Evolutionary conservation across 2,888 invertebrate genomes (phyloP).

Genomic region (Ophion obscuratus): DNA sequence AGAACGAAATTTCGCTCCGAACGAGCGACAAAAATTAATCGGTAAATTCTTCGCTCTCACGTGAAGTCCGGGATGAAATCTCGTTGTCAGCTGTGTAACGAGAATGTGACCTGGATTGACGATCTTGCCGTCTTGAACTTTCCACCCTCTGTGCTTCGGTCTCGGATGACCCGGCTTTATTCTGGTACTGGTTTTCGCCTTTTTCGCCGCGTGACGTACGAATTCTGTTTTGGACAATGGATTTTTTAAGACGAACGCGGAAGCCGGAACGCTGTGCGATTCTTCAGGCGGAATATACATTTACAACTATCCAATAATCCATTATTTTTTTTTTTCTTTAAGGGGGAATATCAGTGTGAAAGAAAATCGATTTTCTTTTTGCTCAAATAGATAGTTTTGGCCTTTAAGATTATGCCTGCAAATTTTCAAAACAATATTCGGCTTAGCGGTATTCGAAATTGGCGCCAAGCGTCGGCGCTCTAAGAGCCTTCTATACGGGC

Average conservation of each 20-base stretch:
- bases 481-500: too few species aligned
- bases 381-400: too few species aligned
- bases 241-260: background rate
- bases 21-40: background rate
- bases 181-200: constrained; percentile 89
- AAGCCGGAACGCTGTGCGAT: background rate
- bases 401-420: too few species aligned
- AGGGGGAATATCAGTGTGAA: too few species aligned
- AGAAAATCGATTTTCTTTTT: too few species aligned
- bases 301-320: too few species aligned
- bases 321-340: too few species aligned
- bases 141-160: constrained; percentile 92
- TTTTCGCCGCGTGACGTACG: constrained; percentile 89
- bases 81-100: constrained; percentile 88
- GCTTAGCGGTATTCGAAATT: too few species aligned
- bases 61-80: constrained; percentile 93
- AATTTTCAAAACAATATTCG: too few species aligned
- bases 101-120: constrained; percentile 89
- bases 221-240: constrained; percentile 79
- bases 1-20: background rate
- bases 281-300: too few species aligned
- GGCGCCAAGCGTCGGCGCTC: too few species aligned
- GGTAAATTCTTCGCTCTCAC: constrained; percentile 84
- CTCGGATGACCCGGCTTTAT: constrained; percentile 87
- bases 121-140: constrained; percentile 89